These are phyloP conservation scores for Microcebus griseorufus DNA, from an alignment of 2,113 vertebrate species.

Conservation along the genomic window DNA sequence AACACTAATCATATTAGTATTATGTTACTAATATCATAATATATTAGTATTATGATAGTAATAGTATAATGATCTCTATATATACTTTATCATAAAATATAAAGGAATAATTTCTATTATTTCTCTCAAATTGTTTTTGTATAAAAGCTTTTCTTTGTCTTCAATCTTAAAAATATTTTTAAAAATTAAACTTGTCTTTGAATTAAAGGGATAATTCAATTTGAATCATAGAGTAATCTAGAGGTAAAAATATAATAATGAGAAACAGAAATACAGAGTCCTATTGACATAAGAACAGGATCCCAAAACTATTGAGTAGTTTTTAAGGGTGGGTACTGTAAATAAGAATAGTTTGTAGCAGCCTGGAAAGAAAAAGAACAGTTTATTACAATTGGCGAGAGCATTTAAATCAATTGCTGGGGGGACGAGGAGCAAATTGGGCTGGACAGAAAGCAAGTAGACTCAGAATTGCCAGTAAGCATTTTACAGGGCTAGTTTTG, in stretches of 20 bases:
- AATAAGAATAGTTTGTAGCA: constrained; percentile 19
- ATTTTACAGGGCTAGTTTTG: no score
- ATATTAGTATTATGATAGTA: not conserved
- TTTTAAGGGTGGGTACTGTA: constrained; percentile 9
- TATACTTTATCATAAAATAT: not conserved
- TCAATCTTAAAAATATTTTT: not conserved
- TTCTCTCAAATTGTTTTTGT: not conserved
- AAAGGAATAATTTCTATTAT: not conserved
- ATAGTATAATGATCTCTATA: not conserved
- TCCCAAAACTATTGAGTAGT: not conserved
- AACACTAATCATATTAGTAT: not conserved
- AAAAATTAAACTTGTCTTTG: not conserved
- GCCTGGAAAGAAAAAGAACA: not conserved
- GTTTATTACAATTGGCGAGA: constrained; percentile 38
- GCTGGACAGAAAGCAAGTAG: no score
- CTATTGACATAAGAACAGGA: not conserved
- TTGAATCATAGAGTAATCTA: not conserved
- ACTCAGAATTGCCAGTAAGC: no score
- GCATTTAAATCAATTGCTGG: constrained; percentile 43
- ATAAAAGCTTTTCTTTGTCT: not conserved
- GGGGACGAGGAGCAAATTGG: not conserved
- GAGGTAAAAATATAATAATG: not conserved
- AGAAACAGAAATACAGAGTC: not conserved
- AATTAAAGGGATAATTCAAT: not conserved
- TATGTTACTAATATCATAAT: not conserved